A percentile compares a stretch with the other conserved stretches of the same genome.
Conservation (phyloP, 2,113 vertebrate genomes). For the Psilopogon haemacephalus region DNA sequence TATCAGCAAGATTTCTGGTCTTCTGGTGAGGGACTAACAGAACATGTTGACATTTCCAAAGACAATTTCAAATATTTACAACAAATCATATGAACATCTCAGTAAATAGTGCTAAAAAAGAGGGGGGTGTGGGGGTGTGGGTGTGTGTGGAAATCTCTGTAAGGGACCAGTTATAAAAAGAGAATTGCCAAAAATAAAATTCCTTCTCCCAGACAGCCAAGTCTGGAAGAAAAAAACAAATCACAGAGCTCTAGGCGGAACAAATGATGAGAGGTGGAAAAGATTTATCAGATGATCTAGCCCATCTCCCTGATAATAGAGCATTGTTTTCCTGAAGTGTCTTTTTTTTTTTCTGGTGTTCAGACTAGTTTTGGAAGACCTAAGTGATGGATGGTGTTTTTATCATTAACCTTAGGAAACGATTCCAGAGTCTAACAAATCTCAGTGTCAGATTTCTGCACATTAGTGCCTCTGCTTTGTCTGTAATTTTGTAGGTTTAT, state of each 20-base stretch:
- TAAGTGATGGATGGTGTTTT: slow-evolving; percentile 56
- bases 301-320: slow-evolving; percentile 13
- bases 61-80: background rate
- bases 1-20: background rate
- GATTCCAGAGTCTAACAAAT: slow-evolving; percentile 18
- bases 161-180: background rate
- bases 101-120: background rate
- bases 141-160: no score
- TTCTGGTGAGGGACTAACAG: background rate
- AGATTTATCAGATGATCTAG: slow-evolving; percentile 13
- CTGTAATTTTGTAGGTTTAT: slow-evolving; percentile 7
- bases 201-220: background rate
- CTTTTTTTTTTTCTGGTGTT: slow-evolving; percentile 22
- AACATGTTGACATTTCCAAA: background rate
- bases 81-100: background rate
- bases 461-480: background rate
- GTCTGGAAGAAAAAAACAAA: background rate
- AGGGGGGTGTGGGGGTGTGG: no score
- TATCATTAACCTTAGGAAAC: slow-evolving; percentile 56
- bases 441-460: slow-evolving; percentile 10
- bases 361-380: slow-evolving; percentile 3
- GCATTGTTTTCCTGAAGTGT: slow-evolving; percentile 20
- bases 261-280: background rate
- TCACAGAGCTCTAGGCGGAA: background rate
- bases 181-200: background rate